Base-by-base conservation (phyloP, 2,797 vertebrate species). In the Alauda arvensis region DNA sequence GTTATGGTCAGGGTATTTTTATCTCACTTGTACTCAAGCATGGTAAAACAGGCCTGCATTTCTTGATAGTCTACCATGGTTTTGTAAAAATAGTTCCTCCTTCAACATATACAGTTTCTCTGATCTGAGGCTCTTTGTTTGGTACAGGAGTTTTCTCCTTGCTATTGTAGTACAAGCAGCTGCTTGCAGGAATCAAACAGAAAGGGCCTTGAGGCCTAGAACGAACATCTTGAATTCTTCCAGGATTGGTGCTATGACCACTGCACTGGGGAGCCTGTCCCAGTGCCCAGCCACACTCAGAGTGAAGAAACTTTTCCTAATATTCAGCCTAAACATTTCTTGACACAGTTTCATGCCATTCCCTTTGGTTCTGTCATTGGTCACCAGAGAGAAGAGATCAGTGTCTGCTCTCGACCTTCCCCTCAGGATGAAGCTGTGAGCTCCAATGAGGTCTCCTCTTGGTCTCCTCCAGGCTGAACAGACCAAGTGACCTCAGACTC, bases 361-460 rank as follows among this genome's bases (percentile, higher is more conserved):
- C 16, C 23, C 5, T 9, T 0, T 2, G 10, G 8, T 39, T 7
- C 28, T 51, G 24, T 29, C 13, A 12, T 14, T 12, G 31, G 25
- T 31, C 21, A 49, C 4, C 26, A 49, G 3, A 24, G 23, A 43
- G n/a, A 33, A 25, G 16, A 57, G n/a, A 39, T 29, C 28, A 39
- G 1, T 45, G 45, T 2, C 51, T 77, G 28, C 3, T 6, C 12
- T 14, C 45, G 5, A 1, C 1, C 5, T 45, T 8, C 6, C n/a
- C 11, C 24, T 45, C 14, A 7, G 10, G 1, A 71, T 5, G 24
- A 39, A 51, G 24, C 12, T 85, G 24, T 51, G 1, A 31, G 7
- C 28, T 15, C 6, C 14, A 7, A 1, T 33, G n/a, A 39, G 5
- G 6, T 45, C 9, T 70, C 23, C 26, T 6, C 7, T 69, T 56